These are phyloP conservation scores for Gallinago undulata DNA, from an alignment of 2,113 vertebrate genomes.

Conservation along the genomic window DNA sequence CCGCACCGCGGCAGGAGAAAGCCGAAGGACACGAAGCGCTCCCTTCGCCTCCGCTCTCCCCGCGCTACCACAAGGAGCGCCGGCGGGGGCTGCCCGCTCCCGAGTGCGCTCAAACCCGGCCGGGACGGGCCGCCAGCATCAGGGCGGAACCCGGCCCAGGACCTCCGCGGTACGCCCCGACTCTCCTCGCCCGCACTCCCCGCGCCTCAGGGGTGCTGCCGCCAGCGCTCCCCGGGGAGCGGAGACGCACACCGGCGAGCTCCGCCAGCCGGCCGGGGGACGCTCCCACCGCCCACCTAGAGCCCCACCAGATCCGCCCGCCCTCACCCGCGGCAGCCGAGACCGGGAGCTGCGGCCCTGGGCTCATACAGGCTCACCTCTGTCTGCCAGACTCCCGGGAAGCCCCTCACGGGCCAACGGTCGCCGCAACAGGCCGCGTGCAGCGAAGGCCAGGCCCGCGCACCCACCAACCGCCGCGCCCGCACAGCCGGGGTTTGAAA, in stretches of 20 bases:
- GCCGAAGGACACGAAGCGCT: no score
- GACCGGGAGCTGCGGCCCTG: background rate
- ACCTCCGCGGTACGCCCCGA: no score
- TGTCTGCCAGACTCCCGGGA: background rate
- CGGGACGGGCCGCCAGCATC: background rate
- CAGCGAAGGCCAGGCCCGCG: background rate
- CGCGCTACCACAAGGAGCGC: no score
- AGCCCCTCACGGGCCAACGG: background rate
- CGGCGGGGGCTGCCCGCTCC: background rate
- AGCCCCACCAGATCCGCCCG: background rate
- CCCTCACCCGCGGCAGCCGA: background rate
- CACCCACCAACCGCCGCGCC: background rate
- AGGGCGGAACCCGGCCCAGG: background rate
- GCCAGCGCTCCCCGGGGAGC: background rate
- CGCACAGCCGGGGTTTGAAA: constrained; percentile 24
- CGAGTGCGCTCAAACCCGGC: accelerated
- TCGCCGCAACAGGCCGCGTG: background rate
- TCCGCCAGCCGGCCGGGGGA: background rate
- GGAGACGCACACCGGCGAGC: background rate
- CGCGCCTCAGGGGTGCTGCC: background rate
- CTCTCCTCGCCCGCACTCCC: background rate
- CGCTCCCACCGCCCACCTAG: background rate
- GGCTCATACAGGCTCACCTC: background rate
- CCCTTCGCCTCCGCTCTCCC: background rate
- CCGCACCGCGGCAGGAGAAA: background rate